Base-by-base conservation (phyloP, 1,140 invertebrate genomes). In the Melitaea cinxia region DNA sequence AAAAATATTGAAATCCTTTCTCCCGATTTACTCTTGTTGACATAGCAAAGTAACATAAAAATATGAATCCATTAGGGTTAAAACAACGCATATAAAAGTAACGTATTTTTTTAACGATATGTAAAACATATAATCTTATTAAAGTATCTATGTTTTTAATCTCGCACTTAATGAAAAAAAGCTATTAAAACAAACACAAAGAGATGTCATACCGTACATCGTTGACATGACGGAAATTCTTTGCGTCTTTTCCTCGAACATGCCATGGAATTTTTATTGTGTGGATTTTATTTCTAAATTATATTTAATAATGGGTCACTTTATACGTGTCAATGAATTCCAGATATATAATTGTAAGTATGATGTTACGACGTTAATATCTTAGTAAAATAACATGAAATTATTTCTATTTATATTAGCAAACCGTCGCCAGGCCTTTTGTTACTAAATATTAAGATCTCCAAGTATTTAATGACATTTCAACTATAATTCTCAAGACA, bases 201-300 rank as follows among this genome's bases (percentile, higher is more conserved):
- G 10, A 19, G 42, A 47, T 4, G 7, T 47, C 42, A 10, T 23
- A 23, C 3, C 7, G 9, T 12, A 47, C 42, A 24, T 23, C 12
- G 19, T 47, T 47, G 42, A 47, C 42, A 23, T 10, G 23, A 12
- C 42, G 10, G 0, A 1, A 0, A 23, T 47, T 23, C n/a, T 42
- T 6, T 17, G 0, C 15, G 15, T 17, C 37, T 42, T 42, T 42
- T 42, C 17, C 37, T 42, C 17, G 15, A 17, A 17, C 37, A 17
- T 6, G 17, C 7, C 15, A 19, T 42, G 37, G 37, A 42, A 42
- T 42, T 42, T 42, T 5, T 42, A 42, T 42, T 42, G 37, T 42
- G 7, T 17, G 37, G 17, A 17, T 42, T 42, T 42, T 42, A 42
- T 42, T 33, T 33, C 30, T 33, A 33, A 33, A 42, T 17, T 42